Conservation (phyloP, 2,888 invertebrate species). For the Drosophila yooni region DNA sequence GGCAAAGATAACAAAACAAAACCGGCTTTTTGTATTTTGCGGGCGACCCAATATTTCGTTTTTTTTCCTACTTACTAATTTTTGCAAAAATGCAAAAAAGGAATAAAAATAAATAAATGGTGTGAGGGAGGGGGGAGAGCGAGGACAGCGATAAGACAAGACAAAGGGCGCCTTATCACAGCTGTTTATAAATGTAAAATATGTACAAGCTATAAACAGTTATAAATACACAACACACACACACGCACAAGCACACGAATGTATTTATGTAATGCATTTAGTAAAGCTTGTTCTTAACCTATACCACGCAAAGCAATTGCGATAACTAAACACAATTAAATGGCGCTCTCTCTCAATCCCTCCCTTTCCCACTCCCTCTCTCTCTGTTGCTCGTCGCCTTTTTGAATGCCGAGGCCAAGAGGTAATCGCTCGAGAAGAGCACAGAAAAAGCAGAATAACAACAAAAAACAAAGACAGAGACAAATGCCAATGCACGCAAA, state of each 20-base stretch:
- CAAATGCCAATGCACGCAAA: slow-evolving; percentile 55
- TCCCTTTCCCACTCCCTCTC: slow-evolving; percentile 12
- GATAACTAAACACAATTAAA: slow-evolving; percentile 64
- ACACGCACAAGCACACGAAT: slow-evolving; percentile 3
- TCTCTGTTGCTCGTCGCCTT: slow-evolving; percentile 19
- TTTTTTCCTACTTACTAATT: slow-evolving; percentile 42
- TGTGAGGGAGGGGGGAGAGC: background rate
- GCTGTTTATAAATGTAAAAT: slow-evolving; percentile 28
- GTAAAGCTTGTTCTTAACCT: slow-evolving; percentile 67
- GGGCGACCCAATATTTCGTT: slow-evolving; percentile 64
- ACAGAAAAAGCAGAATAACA: slow-evolving; percentile 33
- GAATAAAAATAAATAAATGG: background rate
- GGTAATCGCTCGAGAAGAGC: slow-evolving; percentile 63
- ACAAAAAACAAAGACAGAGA: slow-evolving; percentile 43
- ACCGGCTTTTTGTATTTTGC: slow-evolving; percentile 64
- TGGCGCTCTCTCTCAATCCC: slow-evolving; percentile 38
- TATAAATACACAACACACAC: slow-evolving; percentile 17
- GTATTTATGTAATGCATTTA: slow-evolving; percentile 13
- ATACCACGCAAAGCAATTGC: slow-evolving; percentile 61
- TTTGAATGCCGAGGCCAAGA: slow-evolving; percentile 71
- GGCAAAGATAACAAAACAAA: slow-evolving; percentile 60
- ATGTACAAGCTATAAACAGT: slow-evolving; percentile 18
- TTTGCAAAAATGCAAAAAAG: slow-evolving; percentile 38
- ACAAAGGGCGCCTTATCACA: slow-evolving; percentile 64
- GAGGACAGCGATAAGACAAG: slow-evolving; percentile 58